Conservation (phyloP, 2,888 invertebrate genomes). For the Cephus sareptanus region DNA sequence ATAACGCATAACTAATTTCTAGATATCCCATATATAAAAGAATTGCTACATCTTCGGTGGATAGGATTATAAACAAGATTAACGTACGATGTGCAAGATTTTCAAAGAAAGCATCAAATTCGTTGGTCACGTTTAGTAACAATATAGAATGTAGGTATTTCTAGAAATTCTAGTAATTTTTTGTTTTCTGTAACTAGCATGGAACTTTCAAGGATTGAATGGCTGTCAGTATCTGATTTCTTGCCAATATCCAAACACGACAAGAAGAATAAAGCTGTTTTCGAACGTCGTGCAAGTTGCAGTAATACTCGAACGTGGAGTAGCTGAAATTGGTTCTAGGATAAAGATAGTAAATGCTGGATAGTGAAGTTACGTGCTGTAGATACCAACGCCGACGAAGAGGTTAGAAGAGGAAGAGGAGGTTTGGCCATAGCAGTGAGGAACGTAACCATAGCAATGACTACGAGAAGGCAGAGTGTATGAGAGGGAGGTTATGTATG, state of each 20-base stretch:
- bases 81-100: not conserved
- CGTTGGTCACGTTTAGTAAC: no score
- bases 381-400: constrained; percentile 5
- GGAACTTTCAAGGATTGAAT: not conserved
- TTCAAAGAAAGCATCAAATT: not conserved
- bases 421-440: constrained; percentile 14
- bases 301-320: not conserved
- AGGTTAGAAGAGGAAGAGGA: constrained; percentile 20
- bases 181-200: not conserved
- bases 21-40: no score
- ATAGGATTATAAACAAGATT: not conserved
- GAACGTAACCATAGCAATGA: constrained; percentile 61
- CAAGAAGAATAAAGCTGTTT: not conserved
- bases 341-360: not conserved
- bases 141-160: not conserved
- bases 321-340: not conserved
- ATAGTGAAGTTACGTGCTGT: not conserved
- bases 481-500: constrained; percentile 8
- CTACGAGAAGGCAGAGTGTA: constrained; percentile 37
- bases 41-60: not conserved
- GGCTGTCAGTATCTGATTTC: no score
- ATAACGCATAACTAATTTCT: not conserved
- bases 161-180: not conserved
- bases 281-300: not conserved
- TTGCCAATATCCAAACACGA: not conserved